phyloP scores from a whole-genome alignment of 37 sponge, comb jelly and placozoan genomes.

The Axinella damicornis region DNA sequence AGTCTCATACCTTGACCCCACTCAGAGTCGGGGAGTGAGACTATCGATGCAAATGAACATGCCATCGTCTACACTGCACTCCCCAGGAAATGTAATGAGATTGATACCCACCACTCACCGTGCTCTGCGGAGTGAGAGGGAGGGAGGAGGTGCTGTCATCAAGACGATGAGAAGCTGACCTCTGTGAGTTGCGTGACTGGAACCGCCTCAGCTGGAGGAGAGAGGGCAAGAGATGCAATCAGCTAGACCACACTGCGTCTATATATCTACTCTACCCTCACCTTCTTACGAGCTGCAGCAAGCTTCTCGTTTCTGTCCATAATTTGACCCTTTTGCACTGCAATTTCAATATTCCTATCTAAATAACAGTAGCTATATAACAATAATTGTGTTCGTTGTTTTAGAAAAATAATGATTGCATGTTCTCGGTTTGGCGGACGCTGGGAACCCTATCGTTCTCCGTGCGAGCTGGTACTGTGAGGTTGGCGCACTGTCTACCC shows the following conservation, averaged over 20 bases:
- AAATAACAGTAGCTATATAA: not conserved
- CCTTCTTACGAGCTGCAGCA: constrained; percentile 68
- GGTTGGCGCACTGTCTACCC: constrained; percentile 1
- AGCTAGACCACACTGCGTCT: not conserved
- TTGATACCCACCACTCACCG: not conserved
- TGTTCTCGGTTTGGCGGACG: not conserved
- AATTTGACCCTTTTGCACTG: no score
- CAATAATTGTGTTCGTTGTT: not conserved
- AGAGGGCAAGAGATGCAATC: not conserved
- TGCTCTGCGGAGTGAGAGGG: not conserved
- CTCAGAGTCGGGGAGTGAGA: no score
- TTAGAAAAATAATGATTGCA: not conserved
- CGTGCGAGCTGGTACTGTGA: not conserved
- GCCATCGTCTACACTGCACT: no score
- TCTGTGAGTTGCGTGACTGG: constrained; percentile 35
- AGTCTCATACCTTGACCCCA: no score
- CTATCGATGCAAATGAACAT: no score
- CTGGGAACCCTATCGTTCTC: not conserved
- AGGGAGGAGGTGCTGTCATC: not conserved
- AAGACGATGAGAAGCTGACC: not conserved
- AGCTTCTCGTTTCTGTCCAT: constrained; percentile 78
- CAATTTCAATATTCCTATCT: constrained; percentile 7
- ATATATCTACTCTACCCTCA: constrained; percentile 1
- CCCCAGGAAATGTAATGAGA: no score
- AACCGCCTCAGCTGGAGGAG: constrained; percentile 57